Base-by-base conservation (phyloP, 2,113 vertebrate genomes). In the Rostratula benghalensis region DNA sequence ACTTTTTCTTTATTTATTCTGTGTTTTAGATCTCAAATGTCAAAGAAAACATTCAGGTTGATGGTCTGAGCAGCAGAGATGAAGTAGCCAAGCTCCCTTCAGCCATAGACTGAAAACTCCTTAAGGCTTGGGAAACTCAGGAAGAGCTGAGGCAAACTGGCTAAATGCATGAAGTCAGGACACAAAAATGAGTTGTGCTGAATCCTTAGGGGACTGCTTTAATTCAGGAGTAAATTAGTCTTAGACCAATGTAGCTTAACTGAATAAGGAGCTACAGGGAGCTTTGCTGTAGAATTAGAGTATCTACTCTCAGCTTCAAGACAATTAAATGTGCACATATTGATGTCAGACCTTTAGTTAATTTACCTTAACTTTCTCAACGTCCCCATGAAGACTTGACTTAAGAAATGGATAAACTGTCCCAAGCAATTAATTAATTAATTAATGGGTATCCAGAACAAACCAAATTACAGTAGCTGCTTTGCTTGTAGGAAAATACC, bases 171-270 rank as follows among this genome's bases (percentile, higher is more conserved):
- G 33, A 84, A 94, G 91, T 91, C 77, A 78, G 39, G 51, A 68
- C 3, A 16, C 91, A 91, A 70, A 91, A 96, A 90, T 76, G 39
- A 92, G 59, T 86, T 93, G 83, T 77, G 71, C 77, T 70, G 76
- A 89, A 70, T 93, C 89, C 74, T 67, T 67, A 64, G 83, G 88
- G 91, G 53, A 60, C 69, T 84, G 50, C 70, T 93, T 94, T 94
- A 95, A 90, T 94, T 95, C 92, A 74, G 82, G 79, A 95, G 75
- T 90, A 95, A 91, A 87, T 95, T 93, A 90, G 90, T 93, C 87
- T 69, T 95, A 91, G 81, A 61, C 82, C 78, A 90, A 30, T 70
- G 77, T 89, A 92, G 84, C 73, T 95, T 94, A 93, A 91, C 84
- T 93, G 91, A 94, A 70, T 90, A 80, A 91, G 93, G 71, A 95